Evolutionary conservation across 2,797 vertebrate species (phyloP), one percentile per base, ranked within the genome.

Genomic region (Hippoglossus hippoglossus): DNA sequence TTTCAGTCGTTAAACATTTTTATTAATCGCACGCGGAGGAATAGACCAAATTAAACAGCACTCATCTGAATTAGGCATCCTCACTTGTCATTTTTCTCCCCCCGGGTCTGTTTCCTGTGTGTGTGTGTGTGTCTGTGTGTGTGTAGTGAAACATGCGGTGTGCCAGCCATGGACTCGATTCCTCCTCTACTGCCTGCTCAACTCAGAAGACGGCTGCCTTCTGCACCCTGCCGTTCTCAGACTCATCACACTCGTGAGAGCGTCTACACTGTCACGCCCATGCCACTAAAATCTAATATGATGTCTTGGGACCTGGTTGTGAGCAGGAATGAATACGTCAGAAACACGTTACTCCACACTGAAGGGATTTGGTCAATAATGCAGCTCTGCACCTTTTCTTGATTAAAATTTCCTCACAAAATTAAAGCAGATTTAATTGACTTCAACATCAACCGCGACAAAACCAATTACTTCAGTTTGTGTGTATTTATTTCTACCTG

Each of bases 81-180:
- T 61, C 22, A 67, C 8, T 60, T 57, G n/a, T 73, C 15, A 56
- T 36, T 62, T 73, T 66, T 65, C 24, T 64, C 26, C 28, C 12
- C 5, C 22, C 44, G 61, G n/a, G 28, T 67, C 57, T 73, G 22
- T 60, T 24, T 3, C 8, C 9, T 69, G n/a, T 81, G 12, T 58
- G 28, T 70, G 34, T 70, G 39, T 26, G 8, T 67, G 50, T 68
- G 62, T 70, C 0, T 58, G 12, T 85, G 6, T 70, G 24, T 56
- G 7, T 59, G 6, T 81, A 99, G 97, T 93, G 25, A 88, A 90
- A 53, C 94, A 96, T 0, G 85, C 94, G 69, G 92, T 88, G 82
- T 94, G 93, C 63, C 97, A 98, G 86, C 96, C 97, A 0, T 98
- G 97, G 97, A 95, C 91, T 87, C 92, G 92, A 34, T 96, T 97